phyloP scores from a whole-genome alignment of 2,797 vertebrate species.

The Eulemur albifrons region DNA sequence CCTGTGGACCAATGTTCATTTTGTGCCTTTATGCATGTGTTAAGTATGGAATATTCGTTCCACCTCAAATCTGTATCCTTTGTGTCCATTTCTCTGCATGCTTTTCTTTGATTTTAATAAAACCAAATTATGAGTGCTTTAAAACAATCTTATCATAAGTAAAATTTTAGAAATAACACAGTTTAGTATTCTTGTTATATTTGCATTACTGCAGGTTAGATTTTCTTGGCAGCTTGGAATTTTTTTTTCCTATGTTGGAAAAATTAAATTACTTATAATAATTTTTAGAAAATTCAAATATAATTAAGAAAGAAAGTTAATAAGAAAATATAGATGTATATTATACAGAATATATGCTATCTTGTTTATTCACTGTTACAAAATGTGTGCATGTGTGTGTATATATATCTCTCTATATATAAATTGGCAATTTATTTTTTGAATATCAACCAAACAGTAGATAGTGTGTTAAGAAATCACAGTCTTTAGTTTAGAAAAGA shows the following conservation, averaged over 20 bases:
- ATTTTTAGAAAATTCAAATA: slow-evolving; percentile 63
- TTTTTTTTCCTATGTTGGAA: slow-evolving; percentile 66
- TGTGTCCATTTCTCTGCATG: slow-evolving; percentile 72
- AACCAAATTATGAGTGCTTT: slow-evolving; percentile 78
- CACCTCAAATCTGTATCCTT: slow-evolving; percentile 65
- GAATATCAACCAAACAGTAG: slow-evolving; percentile 37
- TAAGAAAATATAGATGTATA: slow-evolving; percentile 15
- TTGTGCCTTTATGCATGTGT: slow-evolving; percentile 37
- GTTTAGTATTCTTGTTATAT: slow-evolving; percentile 68
- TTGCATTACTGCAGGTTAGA: slow-evolving; percentile 71
- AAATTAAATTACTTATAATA: slow-evolving; percentile 68
- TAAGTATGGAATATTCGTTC: slow-evolving; percentile 78
- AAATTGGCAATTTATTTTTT: slow-evolving; percentile 23
- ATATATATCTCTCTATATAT: neutral
- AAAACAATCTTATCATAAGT: slow-evolving; percentile 82
- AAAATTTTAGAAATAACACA: slow-evolving; percentile 48
- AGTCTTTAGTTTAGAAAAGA: neutral
- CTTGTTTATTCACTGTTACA: slow-evolving; percentile 50
- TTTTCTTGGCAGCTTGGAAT: slow-evolving; percentile 49
- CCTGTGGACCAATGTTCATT: slow-evolving; percentile 41
- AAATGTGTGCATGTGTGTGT: neutral
- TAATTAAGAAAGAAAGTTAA: slow-evolving; percentile 47
- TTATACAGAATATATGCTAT: slow-evolving; percentile 34
- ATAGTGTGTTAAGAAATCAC: neutral
- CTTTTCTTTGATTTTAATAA: slow-evolving; percentile 83